A percentile compares a stretch with the other conserved stretches of the same genome.
These are phyloP conservation scores for Corella eumyota DNA, from an alignment of 23 tunicate genomes.

Conservation along the genomic window DNA sequence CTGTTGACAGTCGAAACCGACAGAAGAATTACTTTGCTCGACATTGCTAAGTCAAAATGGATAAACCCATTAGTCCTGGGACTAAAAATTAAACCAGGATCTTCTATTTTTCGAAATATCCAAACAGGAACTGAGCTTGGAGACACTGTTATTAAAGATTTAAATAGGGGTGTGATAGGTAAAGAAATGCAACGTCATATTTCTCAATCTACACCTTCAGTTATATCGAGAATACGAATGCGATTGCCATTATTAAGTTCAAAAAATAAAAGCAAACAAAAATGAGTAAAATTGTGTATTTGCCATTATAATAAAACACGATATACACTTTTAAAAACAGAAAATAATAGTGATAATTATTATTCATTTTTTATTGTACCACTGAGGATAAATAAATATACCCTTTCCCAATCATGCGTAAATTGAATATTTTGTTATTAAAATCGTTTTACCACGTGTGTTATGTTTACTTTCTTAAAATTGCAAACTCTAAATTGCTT, in stretches of 20 bases:
- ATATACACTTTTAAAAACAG: too few relatives aligned
- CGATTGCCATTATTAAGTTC: conserved; percentile 33
- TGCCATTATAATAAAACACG: too few relatives aligned
- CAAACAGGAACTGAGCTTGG: not conserved
- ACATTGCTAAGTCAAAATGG: conserved; percentile 64
- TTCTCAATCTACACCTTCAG: conserved; percentile 19
- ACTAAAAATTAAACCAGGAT: too few relatives aligned
- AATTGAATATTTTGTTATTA: too few relatives aligned
- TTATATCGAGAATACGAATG: conserved; percentile 66
- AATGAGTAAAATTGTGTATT: too few relatives aligned
- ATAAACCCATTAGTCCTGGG: conserved; percentile 11
- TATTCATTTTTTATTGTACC: too few relatives aligned
- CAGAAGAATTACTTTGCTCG: conserved; percentile 50
- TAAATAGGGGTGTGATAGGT: not conserved
- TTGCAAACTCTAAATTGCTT: too few relatives aligned
- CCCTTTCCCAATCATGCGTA: too few relatives aligned
- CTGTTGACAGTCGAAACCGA: conserved; percentile 55
- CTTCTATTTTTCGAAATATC: not conserved
- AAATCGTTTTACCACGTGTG: too few relatives aligned
- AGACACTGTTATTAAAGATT: not conserved
- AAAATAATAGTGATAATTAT: too few relatives aligned
- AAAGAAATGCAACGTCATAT: not conserved
- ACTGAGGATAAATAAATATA: too few relatives aligned
- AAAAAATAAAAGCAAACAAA: conserved; percentile 17
- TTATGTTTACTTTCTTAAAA: too few relatives aligned